Conservation (phyloP, 2,888 invertebrate species). For the Drosophila setosimentum region DNA sequence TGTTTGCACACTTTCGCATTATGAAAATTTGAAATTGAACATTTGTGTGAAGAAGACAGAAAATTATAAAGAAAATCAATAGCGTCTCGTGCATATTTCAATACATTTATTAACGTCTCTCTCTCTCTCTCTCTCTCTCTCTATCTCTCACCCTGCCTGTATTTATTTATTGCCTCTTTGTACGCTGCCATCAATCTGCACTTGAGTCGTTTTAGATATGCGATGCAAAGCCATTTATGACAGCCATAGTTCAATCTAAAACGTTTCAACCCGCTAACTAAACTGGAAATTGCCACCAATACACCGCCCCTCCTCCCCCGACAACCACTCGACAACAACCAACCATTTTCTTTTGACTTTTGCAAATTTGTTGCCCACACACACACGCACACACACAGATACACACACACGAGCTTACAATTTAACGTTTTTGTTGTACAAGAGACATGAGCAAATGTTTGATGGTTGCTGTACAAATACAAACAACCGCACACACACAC, state of each 20-base stretch:
- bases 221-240: constrained; percentile 71
- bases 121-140: neutral
- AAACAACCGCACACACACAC: constrained; percentile 62
- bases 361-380: constrained; percentile 62
- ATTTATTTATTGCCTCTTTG: constrained; percentile 34
- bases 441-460: constrained; percentile 76
- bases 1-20: neutral
- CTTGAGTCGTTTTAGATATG: constrained; percentile 75
- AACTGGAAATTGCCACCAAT: constrained; percentile 67
- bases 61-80: constrained; percentile 21
- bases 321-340: constrained; percentile 22
- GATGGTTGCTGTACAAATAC: constrained; percentile 83
- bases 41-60: neutral
- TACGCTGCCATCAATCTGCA: constrained; percentile 64
- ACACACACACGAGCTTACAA: constrained; percentile 41
- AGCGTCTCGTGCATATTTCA: constrained; percentile 9
- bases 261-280: constrained; percentile 71
- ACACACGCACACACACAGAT: constrained; percentile 5
- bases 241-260: constrained; percentile 75
- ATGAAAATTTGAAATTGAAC: neutral
- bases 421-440: constrained; percentile 55
- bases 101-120: neutral
- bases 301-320: constrained; percentile 3
- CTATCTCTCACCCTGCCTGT: neutral
- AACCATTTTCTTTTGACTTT: constrained; percentile 78